Evolutionary conservation across 92 coral and sea anemone genomes (phyloP).

Genomic region (Paragorgia papillata): DNA sequence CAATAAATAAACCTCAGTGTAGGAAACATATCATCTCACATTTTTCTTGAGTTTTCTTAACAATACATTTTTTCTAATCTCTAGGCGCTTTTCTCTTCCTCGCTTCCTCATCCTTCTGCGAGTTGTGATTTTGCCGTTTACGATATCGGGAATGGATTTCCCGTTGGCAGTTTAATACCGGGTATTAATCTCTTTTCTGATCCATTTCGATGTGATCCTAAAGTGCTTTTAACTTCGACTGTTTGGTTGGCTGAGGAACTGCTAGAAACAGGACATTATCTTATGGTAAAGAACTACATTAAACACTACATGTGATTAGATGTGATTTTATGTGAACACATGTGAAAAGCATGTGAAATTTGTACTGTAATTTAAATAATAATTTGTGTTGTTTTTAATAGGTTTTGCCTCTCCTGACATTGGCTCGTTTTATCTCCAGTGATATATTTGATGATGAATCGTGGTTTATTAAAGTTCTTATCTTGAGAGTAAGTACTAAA

Average conservation of each 20-base stretch:
- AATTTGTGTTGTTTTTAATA: neutral
- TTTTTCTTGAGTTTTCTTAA: neutral
- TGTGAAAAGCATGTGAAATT: too few relatives aligned
- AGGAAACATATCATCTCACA: too few relatives aligned
- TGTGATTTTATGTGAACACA: too few relatives aligned
- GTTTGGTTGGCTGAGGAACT: slow-evolving; percentile 92
- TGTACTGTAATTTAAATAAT: too few relatives aligned
- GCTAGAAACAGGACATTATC: slow-evolving; percentile 70
- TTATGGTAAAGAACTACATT: slow-evolving; percentile 54
- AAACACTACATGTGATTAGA: too few relatives aligned
- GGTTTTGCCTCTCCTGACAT: slow-evolving; percentile 79
- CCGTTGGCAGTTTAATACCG: slow-evolving; percentile 76
- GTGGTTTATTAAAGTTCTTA: slow-evolving; percentile 79
- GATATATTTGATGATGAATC: slow-evolving; percentile 83
- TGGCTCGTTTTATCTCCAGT: slow-evolving; percentile 80
- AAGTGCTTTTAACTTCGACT: slow-evolving; percentile 78
- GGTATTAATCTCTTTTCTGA: slow-evolving; percentile 91
- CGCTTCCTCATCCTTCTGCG: slow-evolving; percentile 93
- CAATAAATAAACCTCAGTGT: too few relatives aligned
- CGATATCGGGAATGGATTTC: slow-evolving; percentile 80
- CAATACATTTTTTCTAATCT: neutral
- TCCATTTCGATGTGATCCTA: slow-evolving; percentile 88
- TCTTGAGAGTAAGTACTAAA: slow-evolving; percentile 64
- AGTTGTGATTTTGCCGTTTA: slow-evolving; percentile 90
- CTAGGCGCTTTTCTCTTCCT: slow-evolving; percentile 81